Percentiles rank a stretch among this genome's conserved stretches.
These are phyloP conservation scores for Cerastoderma edule DNA, from an alignment of 2,888 invertebrate genomes.

Conservation along the genomic window DNA sequence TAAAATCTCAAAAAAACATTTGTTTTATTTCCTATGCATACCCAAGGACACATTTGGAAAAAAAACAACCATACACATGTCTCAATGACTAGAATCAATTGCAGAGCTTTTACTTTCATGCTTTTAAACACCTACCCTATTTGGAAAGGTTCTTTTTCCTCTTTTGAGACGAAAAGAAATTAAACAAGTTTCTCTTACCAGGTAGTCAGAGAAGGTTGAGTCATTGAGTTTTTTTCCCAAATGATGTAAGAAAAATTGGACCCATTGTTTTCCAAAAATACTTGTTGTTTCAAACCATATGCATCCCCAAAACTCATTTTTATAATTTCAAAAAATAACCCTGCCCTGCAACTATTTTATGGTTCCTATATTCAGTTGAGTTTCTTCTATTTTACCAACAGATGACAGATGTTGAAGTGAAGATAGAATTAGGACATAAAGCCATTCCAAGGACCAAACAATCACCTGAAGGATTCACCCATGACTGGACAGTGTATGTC, in stretches of 20 bases:
- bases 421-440: slow-evolving; percentile 96
- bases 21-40: too few species aligned
- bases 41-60: too few species aligned
- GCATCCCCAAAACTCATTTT: background rate
- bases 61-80: too few species aligned
- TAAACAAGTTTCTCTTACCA: too few species aligned
- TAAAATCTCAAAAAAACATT: too few species aligned
- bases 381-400: background rate
- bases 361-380: background rate
- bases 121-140: too few species aligned
- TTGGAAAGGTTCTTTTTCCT: too few species aligned
- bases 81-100: too few species aligned
- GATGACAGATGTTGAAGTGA: slow-evolving; percentile 87
- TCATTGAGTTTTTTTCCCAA: background rate
- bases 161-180: too few species aligned
- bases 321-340: background rate
- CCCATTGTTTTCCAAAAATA: background rate
- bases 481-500: slow-evolving; percentile 98
- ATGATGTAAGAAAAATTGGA: background rate
- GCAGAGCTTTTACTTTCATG: too few species aligned
- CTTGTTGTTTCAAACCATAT: background rate
- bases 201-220: too few species aligned
- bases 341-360: background rate
- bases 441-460: slow-evolving; percentile 92
- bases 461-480: slow-evolving; percentile 96